Conservation (phyloP, 2,113 vertebrate species). For the Eurypyga helias region DNA sequence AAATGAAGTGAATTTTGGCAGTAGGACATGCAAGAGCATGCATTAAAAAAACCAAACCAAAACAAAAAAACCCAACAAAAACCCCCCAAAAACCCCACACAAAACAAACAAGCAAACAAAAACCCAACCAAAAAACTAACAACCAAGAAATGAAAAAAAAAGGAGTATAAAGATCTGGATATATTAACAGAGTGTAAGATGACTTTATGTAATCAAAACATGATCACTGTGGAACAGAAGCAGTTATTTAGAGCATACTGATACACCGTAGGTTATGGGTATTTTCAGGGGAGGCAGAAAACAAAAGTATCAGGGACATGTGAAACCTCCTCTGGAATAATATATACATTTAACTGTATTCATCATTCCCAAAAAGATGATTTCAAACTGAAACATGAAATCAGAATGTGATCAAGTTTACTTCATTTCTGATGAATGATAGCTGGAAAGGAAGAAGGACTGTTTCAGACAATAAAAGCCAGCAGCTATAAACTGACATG, state of each 20-base stretch:
- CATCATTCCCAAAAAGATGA: background rate
- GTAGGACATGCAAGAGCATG: background rate
- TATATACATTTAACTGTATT: background rate
- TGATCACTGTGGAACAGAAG: background rate
- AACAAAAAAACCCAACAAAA: no score
- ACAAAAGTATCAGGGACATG: background rate
- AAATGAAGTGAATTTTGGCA: background rate
- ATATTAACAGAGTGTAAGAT: background rate
- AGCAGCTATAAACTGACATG: background rate
- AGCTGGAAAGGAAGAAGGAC: background rate
- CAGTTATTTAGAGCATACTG: background rate
- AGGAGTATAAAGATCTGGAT: background rate
- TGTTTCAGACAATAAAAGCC: background rate
- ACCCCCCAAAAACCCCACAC: no score
- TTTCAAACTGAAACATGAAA: background rate
- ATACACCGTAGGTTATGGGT: background rate
- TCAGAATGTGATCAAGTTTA: background rate
- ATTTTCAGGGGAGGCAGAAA: background rate
- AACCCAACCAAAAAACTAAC: no score
- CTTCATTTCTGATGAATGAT: background rate
- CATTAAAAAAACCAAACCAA: background rate
- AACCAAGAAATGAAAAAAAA: background rate
- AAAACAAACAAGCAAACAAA: background rate
- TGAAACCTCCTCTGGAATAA: background rate
- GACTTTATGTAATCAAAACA: background rate